A percentile compares a stretch with the other conserved stretches of the same genome.
These are phyloP conservation scores for Drosophila atroscutellata DNA, from an alignment of 2,888 invertebrate genomes.

Conservation along the genomic window DNA sequence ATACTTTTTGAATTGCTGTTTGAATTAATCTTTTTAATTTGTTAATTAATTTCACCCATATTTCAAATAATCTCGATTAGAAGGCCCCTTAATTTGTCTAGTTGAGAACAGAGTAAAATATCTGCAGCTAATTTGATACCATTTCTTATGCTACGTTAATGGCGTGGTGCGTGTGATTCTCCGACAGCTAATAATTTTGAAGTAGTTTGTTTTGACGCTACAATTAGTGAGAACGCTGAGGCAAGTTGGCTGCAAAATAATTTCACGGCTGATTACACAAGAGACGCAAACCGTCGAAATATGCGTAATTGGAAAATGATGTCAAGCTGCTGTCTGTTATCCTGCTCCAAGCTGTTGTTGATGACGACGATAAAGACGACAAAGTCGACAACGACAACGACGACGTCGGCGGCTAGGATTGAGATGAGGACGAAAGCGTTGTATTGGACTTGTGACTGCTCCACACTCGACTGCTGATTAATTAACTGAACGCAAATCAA, in stretches of 20 bases:
- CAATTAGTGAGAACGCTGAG: conserved; percentile 33
- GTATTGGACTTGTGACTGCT: conserved; percentile 21
- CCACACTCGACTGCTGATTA: conserved; percentile 75
- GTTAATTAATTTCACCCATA: not conserved
- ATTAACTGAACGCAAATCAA: conserved; percentile 75
- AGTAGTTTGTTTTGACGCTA: conserved; percentile 61
- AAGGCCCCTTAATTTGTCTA: not conserved
- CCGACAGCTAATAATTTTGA: conserved; percentile 39
- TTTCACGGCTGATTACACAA: conserved; percentile 69
- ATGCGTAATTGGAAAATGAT: conserved; percentile 74
- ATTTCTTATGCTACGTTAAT: conserved; percentile 26
- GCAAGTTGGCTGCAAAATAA: conserved; percentile 51
- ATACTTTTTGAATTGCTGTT: not conserved
- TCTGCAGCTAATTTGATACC: conserved; percentile 42
- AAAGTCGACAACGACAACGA: not conserved
- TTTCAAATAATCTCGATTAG: not conserved
- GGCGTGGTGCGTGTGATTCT: conserved; percentile 1
- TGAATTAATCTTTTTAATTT: not conserved
- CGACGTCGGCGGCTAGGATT: not conserved
- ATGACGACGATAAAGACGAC: conserved; percentile 12
- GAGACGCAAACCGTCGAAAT: conserved; percentile 26
- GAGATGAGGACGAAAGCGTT: not conserved
- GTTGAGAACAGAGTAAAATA: conserved; percentile 27
- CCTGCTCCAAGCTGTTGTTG: not conserved
- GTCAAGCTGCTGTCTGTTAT: conserved; percentile 47